phyloP scores from a whole-genome alignment of 37 sponge, comb jelly and placozoan species.

The Beroe ovata region DNA sequence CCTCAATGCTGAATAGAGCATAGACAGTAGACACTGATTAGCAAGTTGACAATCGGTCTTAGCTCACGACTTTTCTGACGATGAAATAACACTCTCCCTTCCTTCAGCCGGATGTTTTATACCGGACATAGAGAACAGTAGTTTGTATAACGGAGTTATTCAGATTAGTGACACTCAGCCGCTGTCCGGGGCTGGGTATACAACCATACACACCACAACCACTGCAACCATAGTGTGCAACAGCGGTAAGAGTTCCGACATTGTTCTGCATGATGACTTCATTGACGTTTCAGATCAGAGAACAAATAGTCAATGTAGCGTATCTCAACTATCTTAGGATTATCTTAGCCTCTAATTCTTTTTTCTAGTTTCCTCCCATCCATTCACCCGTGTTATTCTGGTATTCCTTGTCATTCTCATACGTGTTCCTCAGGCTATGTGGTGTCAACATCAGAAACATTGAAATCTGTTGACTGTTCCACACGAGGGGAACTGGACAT shows the following conservation, averaged over 20 bases:
- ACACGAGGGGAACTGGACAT: background rate
- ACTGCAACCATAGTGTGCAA: background rate
- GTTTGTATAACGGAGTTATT: background rate
- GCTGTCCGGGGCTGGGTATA: background rate
- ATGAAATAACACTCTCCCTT: no score
- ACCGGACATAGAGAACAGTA: background rate
- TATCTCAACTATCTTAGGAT: background rate
- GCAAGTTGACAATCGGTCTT: no score
- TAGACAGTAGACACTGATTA: no score
- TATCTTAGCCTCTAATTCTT: background rate
- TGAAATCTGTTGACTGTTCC: background rate
- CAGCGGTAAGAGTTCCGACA: no score
- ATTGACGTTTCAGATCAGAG: no score
- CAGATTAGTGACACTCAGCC: background rate
- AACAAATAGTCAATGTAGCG: no score
- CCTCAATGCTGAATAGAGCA: no score
- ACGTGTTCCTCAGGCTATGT: background rate
- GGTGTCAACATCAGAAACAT: background rate
- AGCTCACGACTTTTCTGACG: no score
- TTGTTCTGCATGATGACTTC: no score
- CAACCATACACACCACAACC: background rate
- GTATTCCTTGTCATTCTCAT: no score
- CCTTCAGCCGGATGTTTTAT: constrained; percentile 10
- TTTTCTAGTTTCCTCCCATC: background rate
- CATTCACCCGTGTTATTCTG: background rate